These are phyloP conservation scores for Rhagophthalmus giganteus DNA, from an alignment of 2,888 invertebrate genomes.

Conservation along the genomic window DNA sequence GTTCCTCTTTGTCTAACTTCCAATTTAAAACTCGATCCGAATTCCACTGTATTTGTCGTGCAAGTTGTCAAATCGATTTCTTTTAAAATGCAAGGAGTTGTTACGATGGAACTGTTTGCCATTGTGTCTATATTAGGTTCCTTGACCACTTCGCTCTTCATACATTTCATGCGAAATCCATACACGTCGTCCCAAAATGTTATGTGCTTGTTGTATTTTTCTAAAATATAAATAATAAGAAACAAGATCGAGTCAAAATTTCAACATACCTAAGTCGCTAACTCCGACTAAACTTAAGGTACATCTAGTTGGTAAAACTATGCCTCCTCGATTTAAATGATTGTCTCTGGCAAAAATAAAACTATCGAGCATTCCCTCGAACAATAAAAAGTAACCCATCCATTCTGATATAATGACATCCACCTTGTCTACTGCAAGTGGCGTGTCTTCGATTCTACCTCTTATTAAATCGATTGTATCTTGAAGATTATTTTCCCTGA, in stretches of 20 bases:
- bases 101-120: conserved; percentile 66
- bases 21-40: conserved; percentile 70
- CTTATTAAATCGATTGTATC: conserved; percentile 77
- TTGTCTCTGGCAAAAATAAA: conserved; percentile 86
- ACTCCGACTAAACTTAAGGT: conserved; percentile 80
- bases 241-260: too few species aligned
- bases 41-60: conserved; percentile 70
- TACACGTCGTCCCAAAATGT: conserved; percentile 93
- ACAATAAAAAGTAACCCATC: conserved; percentile 98
- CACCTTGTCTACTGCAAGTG: conserved; percentile 73
- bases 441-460: conserved; percentile 83
- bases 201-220: conserved; percentile 72
- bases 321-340: conserved; percentile 74
- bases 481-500: conserved; percentile 56
- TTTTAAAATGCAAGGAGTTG: conserved; percentile 66
- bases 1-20: conserved; percentile 65
- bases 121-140: conserved; percentile 75
- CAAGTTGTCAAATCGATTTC: conserved; percentile 79
- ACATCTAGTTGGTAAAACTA: conserved; percentile 82
- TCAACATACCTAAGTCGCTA: conserved; percentile 68
- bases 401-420: conserved; percentile 96
- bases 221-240: conserved; percentile 45
- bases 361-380: conserved; percentile 96
- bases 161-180: conserved; percentile 90
- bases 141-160: conserved; percentile 80